Percentiles rank a stretch among this genome's conserved stretches.
Evolutionary conservation across 2,888 invertebrate genomes (phyloP).

Genomic region (Sycophila texana): DNA sequence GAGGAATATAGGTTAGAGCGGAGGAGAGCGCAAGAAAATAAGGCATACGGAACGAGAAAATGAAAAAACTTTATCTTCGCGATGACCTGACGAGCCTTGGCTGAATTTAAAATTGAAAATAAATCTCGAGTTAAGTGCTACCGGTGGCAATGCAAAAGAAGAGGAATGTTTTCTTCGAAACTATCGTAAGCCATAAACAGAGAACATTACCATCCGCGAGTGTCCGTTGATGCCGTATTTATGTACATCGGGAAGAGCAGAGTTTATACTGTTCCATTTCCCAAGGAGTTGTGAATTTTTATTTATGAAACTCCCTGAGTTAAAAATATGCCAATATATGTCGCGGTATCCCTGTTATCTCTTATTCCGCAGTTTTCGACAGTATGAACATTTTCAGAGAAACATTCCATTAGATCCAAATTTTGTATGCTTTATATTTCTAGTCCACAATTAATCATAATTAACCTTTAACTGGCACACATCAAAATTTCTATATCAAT

Average conservation of each 20-base stretch:
- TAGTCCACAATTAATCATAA: too few relatives aligned
- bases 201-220: slow-evolving; percentile 40
- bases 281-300: slow-evolving; percentile 54
- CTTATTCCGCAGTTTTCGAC: not conserved
- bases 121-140: slow-evolving; percentile 57
- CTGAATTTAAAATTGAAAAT: slow-evolving; percentile 64
- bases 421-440: too few relatives aligned
- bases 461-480: too few relatives aligned
- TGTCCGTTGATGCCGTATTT: slow-evolving; percentile 49
- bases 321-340: slow-evolving; percentile 52
- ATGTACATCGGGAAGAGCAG: slow-evolving; percentile 44
- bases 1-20: not conserved
- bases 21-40: not conserved
- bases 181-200: slow-evolving; percentile 60
- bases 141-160: slow-evolving; percentile 10
- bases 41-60: slow-evolving; percentile 29
- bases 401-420: too few relatives aligned
- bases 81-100: slow-evolving; percentile 54
- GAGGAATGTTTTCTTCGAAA: slow-evolving; percentile 60
- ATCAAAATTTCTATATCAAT: too few relatives aligned
- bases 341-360: slow-evolving; percentile 7
- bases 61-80: slow-evolving; percentile 42
- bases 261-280: slow-evolving; percentile 48
- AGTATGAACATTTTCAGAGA: too few relatives aligned
- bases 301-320: slow-evolving; percentile 60